Base-by-base conservation (phyloP, 2,797 vertebrate genomes). In the Rallus crepitans region DNA sequence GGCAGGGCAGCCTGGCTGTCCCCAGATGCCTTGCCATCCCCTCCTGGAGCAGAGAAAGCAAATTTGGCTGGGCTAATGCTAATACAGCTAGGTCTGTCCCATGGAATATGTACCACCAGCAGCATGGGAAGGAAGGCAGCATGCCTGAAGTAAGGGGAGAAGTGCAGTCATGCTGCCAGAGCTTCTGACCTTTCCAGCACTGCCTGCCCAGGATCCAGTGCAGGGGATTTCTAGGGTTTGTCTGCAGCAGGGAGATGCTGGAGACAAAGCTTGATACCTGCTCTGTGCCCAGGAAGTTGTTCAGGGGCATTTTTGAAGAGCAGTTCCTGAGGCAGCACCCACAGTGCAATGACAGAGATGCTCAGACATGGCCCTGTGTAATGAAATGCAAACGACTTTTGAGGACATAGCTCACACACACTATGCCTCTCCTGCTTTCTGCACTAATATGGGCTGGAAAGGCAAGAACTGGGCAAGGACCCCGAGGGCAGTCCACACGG, bases 401-500 rank as follows among this genome's bases (percentile, higher is more conserved):
- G 94, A 88, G 57, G 59, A 81, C 33, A 2, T 28, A 83, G 57
- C 61, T 47, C 53, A 68, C 33, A 50, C 18, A 31, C 0, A 4
- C 40, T 9, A 40, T 78, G 20, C 25, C 28, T 50, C 12, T 71
- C 21, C 69, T 55, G 65, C 33, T 72, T 86, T 88, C 87, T 93
- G 79, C 57, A 81, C 37, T 88, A 81, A 83, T 75, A 65, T 55
- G 72, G 72, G 40, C 39, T 83, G 57, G 50, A 95, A 96, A 86
- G 16, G 70, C 70, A 84, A 63, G 63, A 90, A 83, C 50, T 50
- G 40, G 64, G 57, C 69, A 81, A 76, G 45, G 52, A 90, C 61
- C 27, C 1, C 20, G 40, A 5, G 5, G 69, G 45, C 72, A 91
- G 53, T 88, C 2, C 14, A 45, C 31, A 53, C 0, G 2, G 21